Evolutionary conservation across 2,888 invertebrate genomes (phyloP).

Genomic region (Cantharis nigra): DNA sequence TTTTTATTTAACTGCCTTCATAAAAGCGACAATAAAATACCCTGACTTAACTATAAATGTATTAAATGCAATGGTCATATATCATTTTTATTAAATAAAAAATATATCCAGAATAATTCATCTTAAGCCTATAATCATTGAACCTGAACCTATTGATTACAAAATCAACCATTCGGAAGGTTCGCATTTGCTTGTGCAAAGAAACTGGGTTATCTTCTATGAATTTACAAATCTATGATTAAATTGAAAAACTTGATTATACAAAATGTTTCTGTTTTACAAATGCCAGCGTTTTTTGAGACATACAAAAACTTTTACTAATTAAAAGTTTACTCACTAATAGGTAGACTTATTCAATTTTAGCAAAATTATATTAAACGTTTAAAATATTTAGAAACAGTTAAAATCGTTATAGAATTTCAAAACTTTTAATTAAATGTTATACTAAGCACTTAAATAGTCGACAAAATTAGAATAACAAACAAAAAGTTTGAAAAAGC

Average conservation of each 20-base stretch:
- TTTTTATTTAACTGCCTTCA: not conserved
- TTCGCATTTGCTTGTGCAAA: not conserved
- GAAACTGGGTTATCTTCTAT: not conserved
- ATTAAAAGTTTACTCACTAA: not conserved
- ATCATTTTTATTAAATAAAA: not conserved
- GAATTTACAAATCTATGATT: not conserved
- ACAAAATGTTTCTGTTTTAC: not conserved
- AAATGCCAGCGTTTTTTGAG: not conserved
- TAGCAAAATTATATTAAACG: not conserved
- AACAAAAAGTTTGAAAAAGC: slow-evolving; percentile 2
- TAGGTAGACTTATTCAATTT: not conserved
- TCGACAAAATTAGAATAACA: slow-evolving; percentile 1
- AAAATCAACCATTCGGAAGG: not conserved
- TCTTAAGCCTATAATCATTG: not conserved
- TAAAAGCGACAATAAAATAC: not conserved
- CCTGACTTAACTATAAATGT: not conserved
- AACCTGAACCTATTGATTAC: not conserved
- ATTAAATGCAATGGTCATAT: not conserved
- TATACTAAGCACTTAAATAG: not conserved
- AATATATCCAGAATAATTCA: not conserved
- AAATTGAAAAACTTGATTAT: not conserved
- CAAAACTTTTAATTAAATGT: slow-evolving; percentile 5
- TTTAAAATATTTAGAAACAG: not conserved
- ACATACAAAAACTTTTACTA: not conserved
- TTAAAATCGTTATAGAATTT: slow-evolving; percentile 2